These are phyloP conservation scores for Pogonomyrmex californicus DNA, from an alignment of 1,140 invertebrate species.

Conservation along the genomic window DNA sequence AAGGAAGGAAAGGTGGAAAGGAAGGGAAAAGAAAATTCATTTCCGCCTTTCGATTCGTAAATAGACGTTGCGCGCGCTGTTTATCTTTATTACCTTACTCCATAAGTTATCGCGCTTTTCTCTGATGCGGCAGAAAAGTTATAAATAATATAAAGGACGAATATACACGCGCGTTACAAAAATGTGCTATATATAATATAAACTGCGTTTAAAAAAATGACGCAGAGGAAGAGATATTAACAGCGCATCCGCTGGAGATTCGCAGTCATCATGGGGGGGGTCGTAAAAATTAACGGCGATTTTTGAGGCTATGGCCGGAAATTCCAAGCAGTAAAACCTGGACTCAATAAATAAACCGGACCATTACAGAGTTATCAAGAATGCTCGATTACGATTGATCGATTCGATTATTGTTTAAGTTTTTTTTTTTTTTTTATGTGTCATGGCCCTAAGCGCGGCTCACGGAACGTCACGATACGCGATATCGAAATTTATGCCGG, in stretches of 20 bases:
- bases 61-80: not conserved
- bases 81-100: not conserved
- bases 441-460: not conserved
- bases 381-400: no score
- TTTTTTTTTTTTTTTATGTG: no score
- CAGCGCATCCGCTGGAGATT: not conserved
- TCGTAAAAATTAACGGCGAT: slow-evolving; percentile 10
- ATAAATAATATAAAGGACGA: not conserved
- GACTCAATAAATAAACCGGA: no score
- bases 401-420: no score
- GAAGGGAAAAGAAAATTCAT: not conserved
- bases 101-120: not conserved
- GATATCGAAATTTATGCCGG: not conserved
- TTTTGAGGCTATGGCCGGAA: no score
- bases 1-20: not conserved
- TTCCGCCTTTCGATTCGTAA: slow-evolving; percentile 12
- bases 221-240: not conserved
- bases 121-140: no score
- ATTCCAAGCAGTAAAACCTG: no score
- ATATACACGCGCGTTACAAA: no score
- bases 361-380: no score
- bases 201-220: not conserved
- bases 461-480: not conserved
- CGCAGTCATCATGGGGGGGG: not conserved
- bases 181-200: no score